Conservation (phyloP, 2,113 vertebrate genomes). For the Scomber colias region DNA sequence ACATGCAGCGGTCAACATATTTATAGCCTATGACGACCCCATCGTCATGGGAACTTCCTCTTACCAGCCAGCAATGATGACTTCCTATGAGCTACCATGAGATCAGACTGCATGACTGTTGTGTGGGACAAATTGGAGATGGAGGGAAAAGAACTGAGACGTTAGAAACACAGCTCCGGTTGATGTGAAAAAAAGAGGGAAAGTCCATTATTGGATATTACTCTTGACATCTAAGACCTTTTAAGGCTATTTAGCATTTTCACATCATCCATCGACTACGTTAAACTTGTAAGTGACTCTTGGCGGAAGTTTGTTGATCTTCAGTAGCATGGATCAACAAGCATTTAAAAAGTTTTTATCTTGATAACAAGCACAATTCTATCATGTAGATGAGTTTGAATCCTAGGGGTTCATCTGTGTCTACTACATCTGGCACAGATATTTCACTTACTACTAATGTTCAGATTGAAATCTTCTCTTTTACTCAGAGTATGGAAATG, state of each 20-base stretch:
- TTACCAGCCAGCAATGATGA: conserved; percentile 45
- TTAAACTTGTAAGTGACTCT: not conserved
- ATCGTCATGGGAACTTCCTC: conserved; percentile 77
- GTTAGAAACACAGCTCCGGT: conserved; percentile 22
- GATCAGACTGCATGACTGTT: conserved; percentile 37
- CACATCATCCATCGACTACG: conserved; percentile 20
- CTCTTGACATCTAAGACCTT: conserved; percentile 26
- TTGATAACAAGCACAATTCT: not conserved
- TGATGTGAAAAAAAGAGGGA: conserved; percentile 26
- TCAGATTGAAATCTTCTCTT: too few relatives aligned
- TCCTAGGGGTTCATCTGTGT: not conserved
- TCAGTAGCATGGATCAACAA: not conserved
- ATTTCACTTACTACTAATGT: too few relatives aligned
- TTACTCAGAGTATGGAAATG: too few relatives aligned
- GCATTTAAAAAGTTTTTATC: not conserved
- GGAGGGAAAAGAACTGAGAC: conserved; percentile 16
- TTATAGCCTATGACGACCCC: conserved; percentile 65
- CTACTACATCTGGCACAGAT: not conserved
- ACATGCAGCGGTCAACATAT: conserved; percentile 52
- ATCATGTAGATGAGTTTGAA: not conserved
- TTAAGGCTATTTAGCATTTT: conserved; percentile 14
- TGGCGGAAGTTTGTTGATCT: not conserved
- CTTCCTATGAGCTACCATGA: conserved; percentile 38
- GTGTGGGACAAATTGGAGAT: conserved; percentile 34
- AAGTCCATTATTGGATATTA: conserved; percentile 35